These are phyloP conservation scores for Akabosia matsudoensis DNA, from an alignment of 1,140 invertebrate species.

Conservation along the genomic window DNA sequence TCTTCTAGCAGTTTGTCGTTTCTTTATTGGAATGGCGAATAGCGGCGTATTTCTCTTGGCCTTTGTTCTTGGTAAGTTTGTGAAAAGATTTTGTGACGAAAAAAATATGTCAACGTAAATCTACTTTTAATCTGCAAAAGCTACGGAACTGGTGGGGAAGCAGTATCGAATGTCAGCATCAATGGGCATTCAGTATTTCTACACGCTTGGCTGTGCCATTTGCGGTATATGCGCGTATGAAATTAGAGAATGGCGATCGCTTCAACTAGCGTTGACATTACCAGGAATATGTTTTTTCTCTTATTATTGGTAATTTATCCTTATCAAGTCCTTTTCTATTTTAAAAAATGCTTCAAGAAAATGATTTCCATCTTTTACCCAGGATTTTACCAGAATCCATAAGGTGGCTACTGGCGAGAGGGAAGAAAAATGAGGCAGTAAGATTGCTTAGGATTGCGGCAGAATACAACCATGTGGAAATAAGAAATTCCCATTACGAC, in stretches of 20 bases:
- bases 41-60: slow-evolving; percentile 62
- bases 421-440: slow-evolving; percentile 67
- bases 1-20: background rate
- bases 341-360: slow-evolving; percentile 1
- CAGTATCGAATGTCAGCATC: slow-evolving; percentile 69
- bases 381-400: slow-evolving; percentile 78
- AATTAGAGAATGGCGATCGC: slow-evolving; percentile 68
- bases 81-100: slow-evolving; percentile 6
- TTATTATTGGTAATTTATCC: slow-evolving; percentile 69
- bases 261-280: slow-evolving; percentile 69
- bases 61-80: slow-evolving; percentile 72
- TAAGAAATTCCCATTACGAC: slow-evolving; percentile 49
- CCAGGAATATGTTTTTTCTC: slow-evolving; percentile 67
- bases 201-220: slow-evolving; percentile 70
- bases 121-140: slow-evolving; percentile 52
- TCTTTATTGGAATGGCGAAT: background rate
- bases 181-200: slow-evolving; percentile 72
- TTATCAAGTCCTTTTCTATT: background rate
- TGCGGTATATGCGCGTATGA: slow-evolving; percentile 68
- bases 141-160: slow-evolving; percentile 77
- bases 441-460: slow-evolving; percentile 66
- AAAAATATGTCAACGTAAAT: background rate
- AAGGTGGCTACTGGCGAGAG: slow-evolving; percentile 74
- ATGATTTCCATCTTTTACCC: background rate
- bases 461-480: slow-evolving; percentile 61